Evolutionary conservation across 2,888 invertebrate species (phyloP).

Genomic region (Candidula unifasciata): DNA sequence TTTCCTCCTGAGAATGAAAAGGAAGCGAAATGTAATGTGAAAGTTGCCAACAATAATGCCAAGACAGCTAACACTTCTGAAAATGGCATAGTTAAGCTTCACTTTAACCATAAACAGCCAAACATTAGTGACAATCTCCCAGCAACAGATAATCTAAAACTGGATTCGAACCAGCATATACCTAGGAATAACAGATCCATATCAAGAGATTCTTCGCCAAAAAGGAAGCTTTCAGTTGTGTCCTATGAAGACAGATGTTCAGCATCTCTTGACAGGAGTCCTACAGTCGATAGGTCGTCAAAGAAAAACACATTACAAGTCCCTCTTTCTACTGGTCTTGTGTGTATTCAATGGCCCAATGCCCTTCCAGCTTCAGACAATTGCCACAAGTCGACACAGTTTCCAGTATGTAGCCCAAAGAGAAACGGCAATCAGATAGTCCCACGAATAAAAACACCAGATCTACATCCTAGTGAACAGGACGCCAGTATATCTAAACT

Average conservation of each 20-base stretch:
- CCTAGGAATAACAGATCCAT: neutral
- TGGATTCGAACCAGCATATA: neutral
- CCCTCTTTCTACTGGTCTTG: neutral
- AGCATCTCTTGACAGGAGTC: neutral
- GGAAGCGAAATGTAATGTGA: neutral
- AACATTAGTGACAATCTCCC: too few species aligned
- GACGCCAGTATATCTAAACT: neutral
- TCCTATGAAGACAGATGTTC: neutral
- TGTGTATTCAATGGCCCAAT: neutral
- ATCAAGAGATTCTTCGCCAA: neutral
- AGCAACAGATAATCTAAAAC: neutral
- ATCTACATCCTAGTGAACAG: neutral
- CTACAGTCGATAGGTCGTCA: neutral
- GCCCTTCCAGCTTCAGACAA: neutral
- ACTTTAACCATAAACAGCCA: neutral
- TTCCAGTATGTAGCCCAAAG: neutral
- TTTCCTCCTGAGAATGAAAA: neutral
- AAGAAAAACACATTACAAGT: slow-evolving; percentile 10
- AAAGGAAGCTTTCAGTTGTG: neutral
- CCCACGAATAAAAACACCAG: neutral
- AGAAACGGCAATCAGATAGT: neutral
- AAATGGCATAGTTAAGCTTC: too few species aligned
- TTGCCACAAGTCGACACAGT: neutral
- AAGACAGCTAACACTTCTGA: neutral
- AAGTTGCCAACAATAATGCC: neutral